Percentiles rank a stretch among this genome's conserved stretches.
Conservation (phyloP, 1,140 invertebrate species). For the Drosophila truncata region DNA sequence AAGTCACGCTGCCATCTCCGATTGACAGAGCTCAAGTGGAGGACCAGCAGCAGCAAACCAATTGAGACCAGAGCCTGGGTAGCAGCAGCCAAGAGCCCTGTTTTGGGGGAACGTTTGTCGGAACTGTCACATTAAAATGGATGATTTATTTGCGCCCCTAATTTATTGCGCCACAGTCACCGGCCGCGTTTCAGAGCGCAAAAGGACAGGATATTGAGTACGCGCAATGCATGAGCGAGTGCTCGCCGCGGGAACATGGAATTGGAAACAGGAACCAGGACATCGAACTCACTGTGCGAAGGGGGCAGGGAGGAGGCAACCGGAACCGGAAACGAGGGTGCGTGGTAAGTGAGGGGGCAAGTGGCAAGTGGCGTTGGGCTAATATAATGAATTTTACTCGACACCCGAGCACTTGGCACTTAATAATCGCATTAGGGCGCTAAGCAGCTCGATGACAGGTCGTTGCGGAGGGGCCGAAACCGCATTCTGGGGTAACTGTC, state of each 20-base stretch:
- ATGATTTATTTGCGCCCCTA: conserved; percentile 81
- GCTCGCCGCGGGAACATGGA: conserved; percentile 26
- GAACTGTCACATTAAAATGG: conserved; percentile 84
- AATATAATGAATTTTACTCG: conserved; percentile 82
- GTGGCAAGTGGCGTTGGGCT: conserved; percentile 38
- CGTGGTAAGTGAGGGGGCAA: neutral
- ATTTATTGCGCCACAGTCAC: conserved; percentile 75
- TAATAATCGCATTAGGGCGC: conserved; percentile 80
- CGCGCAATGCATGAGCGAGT: conserved; percentile 77
- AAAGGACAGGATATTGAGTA: conserved; percentile 74
- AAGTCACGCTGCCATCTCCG: conserved; percentile 21
- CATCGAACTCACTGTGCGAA: conserved; percentile 28
- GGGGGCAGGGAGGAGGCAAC: neutral
- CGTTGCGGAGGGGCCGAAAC: conserved; percentile 3
- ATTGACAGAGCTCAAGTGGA: conserved; percentile 23
- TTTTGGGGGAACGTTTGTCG: conserved; percentile 64
- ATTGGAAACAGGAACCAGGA: conserved; percentile 24
- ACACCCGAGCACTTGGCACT: conserved; percentile 76
- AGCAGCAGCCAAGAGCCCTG: conserved; percentile 9
- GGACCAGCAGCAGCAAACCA: conserved; percentile 28
- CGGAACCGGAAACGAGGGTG: conserved; percentile 21
- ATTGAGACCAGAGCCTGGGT: conserved; percentile 12
- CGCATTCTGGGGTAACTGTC: conserved; percentile 6
- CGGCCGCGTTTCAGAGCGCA: conserved; percentile 32
- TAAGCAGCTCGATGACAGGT: conserved; percentile 75